These are phyloP conservation scores for Lepus timidus DNA, from an alignment of 2,113 vertebrate genomes.

Conservation along the genomic window DNA sequence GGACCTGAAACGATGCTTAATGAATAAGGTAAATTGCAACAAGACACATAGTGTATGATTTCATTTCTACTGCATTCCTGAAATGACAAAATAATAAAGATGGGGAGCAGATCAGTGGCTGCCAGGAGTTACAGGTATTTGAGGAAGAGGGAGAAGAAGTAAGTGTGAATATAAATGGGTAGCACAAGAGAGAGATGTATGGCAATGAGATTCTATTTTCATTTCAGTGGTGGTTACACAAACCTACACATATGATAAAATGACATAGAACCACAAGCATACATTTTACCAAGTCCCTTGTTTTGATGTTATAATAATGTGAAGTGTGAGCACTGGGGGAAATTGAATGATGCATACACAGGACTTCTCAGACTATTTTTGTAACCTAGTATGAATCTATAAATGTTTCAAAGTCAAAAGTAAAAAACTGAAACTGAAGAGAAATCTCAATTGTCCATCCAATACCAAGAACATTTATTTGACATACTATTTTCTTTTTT, in stretches of 20 bases:
- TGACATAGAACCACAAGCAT: background rate
- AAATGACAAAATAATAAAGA: background rate
- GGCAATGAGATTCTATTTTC: background rate
- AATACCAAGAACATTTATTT: background rate
- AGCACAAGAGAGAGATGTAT: background rate
- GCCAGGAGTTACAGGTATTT: too few species aligned
- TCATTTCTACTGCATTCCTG: background rate
- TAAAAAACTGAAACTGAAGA: background rate
- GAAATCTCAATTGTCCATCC: background rate
- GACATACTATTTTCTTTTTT: background rate
- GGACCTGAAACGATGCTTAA: background rate
- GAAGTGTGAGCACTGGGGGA: background rate
- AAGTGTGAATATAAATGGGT: background rate
- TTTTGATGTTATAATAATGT: background rate
- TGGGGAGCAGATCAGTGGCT: background rate
- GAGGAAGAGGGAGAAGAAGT: background rate
- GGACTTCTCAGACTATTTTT: background rate
- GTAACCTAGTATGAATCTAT: background rate
- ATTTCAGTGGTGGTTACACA: background rate
- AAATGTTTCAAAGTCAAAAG: slow-evolving; percentile 36
- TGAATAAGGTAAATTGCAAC: background rate
- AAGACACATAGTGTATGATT: background rate
- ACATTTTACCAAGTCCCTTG: background rate
- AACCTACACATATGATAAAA: background rate
- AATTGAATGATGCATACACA: background rate